Percentiles rank a stretch among this genome's conserved stretches.
Evolutionary conservation across 2,113 vertebrate genomes (phyloP).

Genomic region (Perca fluviatilis): DNA sequence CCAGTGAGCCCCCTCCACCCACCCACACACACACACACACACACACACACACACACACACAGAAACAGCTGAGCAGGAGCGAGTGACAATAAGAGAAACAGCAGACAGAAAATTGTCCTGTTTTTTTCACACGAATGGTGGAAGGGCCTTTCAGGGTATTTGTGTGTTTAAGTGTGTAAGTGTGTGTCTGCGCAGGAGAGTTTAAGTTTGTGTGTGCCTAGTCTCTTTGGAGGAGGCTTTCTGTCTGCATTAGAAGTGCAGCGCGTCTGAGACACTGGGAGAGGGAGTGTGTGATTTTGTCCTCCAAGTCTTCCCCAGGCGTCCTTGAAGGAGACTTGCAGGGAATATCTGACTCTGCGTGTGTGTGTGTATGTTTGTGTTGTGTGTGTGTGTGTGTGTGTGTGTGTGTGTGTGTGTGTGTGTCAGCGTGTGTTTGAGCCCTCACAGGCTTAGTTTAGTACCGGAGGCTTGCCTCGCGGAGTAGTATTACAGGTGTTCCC

Average conservation of each 20-base stretch:
- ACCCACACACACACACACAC: conserved; percentile 9
- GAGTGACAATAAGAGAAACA: conserved; percentile 60
- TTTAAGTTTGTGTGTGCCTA: conserved; percentile 45
- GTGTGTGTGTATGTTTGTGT: conserved; percentile 41
- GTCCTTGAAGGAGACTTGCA: conserved; percentile 82
- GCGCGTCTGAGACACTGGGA: conserved; percentile 74
- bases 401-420: conserved; percentile 36
- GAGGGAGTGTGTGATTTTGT: conserved; percentile 80
- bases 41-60: conserved; percentile 29
- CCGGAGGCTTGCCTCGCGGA: conserved; percentile 70
- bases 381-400: conserved; percentile 43
- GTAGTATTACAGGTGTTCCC: conserved; percentile 73
- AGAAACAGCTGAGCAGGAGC: conserved; percentile 68
- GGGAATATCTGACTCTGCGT: conserved; percentile 70
- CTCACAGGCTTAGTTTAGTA: conserved; percentile 65
- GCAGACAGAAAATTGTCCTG: conserved; percentile 58
- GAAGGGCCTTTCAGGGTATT: conserved; percentile 68
- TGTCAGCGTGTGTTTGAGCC: conserved; percentile 49
- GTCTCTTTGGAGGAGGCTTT: conserved; percentile 75
- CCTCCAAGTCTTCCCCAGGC: conserved; percentile 81
- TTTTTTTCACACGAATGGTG: conserved; percentile 63
- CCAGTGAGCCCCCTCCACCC: conserved; percentile 57
- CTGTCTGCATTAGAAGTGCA: conserved; percentile 79
- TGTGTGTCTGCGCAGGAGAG: conserved; percentile 36
- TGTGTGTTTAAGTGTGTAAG: conserved; percentile 61